These are phyloP conservation scores for Rhagoletis pomonella DNA, from an alignment of 1,140 invertebrate genomes.

Conservation along the genomic window DNA sequence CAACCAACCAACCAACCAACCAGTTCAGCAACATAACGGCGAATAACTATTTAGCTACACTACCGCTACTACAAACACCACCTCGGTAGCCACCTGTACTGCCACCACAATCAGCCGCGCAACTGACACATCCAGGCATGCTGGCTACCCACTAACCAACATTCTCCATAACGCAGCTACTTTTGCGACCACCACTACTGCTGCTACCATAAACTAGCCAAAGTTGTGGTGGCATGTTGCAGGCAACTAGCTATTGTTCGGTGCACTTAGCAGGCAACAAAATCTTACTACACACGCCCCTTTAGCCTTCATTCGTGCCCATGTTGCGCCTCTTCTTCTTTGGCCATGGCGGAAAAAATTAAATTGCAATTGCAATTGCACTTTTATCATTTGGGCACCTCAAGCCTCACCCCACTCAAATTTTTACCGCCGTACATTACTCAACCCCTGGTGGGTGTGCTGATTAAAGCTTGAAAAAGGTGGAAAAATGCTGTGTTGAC, in stretches of 20 bases:
- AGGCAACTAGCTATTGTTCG: slow-evolving; percentile 1
- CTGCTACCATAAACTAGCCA: background rate
- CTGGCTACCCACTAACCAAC: slow-evolving; percentile 7
- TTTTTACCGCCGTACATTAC: background rate
- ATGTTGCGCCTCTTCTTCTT: background rate
- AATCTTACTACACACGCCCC: background rate
- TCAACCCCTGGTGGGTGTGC: background rate
- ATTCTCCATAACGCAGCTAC: background rate
- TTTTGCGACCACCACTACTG: too few species aligned
- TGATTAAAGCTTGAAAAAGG: slow-evolving; percentile 21
- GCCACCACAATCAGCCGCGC: background rate
- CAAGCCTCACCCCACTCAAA: background rate
- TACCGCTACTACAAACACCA: background rate
- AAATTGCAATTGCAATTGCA: slow-evolving; percentile 29
- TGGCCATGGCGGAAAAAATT: slow-evolving; percentile 40
- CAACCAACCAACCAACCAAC: background rate
- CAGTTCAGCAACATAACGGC: background rate
- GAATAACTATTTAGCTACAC: background rate
- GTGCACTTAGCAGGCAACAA: background rate
- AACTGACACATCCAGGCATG: slow-evolving; percentile 15
- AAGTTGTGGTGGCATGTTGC: slow-evolving; percentile 24
- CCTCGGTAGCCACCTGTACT: background rate
- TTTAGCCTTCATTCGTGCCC: background rate
- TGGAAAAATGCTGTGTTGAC: slow-evolving; percentile 44
- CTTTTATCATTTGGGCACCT: slow-evolving; percentile 1